These are phyloP conservation scores for Machimus rusticus DNA, from an alignment of 2,888 invertebrate genomes.

Conservation along the genomic window DNA sequence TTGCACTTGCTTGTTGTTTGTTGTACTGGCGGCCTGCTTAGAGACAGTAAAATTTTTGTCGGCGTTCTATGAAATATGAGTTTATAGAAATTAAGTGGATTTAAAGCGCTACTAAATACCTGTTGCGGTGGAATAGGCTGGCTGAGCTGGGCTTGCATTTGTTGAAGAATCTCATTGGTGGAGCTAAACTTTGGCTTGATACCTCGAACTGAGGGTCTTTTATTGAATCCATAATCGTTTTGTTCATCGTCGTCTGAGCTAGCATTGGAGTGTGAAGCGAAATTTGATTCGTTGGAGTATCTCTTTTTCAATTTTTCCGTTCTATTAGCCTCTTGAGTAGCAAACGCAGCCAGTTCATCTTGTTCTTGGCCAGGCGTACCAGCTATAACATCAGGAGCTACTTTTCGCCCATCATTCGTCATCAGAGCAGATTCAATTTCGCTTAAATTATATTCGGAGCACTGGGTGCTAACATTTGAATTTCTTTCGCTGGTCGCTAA, in stretches of 20 bases:
- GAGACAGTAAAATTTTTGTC: not conserved
- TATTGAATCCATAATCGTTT: constrained; percentile 89
- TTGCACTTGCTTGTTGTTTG: constrained; percentile 1
- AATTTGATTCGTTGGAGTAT: constrained; percentile 67
- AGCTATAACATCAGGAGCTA: constrained; percentile 81
- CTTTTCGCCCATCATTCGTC: constrained; percentile 65
- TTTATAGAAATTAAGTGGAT: not conserved
- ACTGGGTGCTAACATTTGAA: constrained; percentile 68
- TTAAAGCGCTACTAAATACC: constrained; percentile 31
- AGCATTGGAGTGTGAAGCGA: constrained; percentile 52
- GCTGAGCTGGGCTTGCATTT: constrained; percentile 76
- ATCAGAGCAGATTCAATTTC: constrained; percentile 68
- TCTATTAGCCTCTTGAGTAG: constrained; percentile 82
- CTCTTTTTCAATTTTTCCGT: constrained; percentile 84
- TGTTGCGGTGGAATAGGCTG: constrained; percentile 49
- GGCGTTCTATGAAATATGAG: constrained; percentile 34
- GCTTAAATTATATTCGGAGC: constrained; percentile 74
- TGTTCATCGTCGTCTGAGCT: constrained; percentile 76
- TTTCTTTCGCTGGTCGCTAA: constrained; percentile 68
- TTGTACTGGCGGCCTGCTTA: not conserved
- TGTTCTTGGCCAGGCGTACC: constrained; percentile 69
- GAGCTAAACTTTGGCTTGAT: constrained; percentile 88
- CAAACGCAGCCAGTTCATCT: constrained; percentile 84
- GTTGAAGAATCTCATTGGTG: constrained; percentile 80
- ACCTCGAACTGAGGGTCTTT: constrained; percentile 87